These are phyloP conservation scores for Chrysemys picta DNA, from an alignment of 2,113 vertebrate species.

Conservation along the genomic window DNA sequence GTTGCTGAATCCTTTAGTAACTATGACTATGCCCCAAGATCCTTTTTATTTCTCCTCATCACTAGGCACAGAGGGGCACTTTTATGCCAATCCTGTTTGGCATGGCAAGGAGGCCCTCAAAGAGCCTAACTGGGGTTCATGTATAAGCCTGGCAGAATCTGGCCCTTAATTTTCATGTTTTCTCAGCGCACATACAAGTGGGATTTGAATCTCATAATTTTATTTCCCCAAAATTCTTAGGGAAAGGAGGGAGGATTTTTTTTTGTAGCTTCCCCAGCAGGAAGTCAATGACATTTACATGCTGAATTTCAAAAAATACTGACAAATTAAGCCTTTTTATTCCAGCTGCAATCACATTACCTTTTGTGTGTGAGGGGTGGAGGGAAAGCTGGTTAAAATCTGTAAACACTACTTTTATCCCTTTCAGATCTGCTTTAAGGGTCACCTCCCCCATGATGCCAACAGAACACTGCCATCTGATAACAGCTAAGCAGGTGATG, in stretches of 20 bases:
- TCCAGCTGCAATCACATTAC: background rate
- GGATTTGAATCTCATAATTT: background rate
- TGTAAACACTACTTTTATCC: background rate
- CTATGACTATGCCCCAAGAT: background rate
- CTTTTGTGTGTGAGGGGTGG: background rate
- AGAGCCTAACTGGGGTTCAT: background rate
- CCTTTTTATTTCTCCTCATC: background rate
- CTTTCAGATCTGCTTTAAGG: background rate
- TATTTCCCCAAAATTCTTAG: background rate
- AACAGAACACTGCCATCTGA: background rate
- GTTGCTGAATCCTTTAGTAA: background rate
- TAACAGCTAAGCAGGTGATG: background rate
- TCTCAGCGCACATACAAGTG: background rate
- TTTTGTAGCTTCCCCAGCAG: background rate
- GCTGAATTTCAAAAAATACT: background rate
- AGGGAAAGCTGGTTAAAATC: background rate
- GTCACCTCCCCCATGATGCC: background rate
- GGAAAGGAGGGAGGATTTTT: background rate
- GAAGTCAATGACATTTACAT: background rate
- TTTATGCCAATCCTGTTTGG: background rate
- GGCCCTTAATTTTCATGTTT: background rate
- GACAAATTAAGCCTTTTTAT: background rate
- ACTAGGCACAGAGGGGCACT: background rate
- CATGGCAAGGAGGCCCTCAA: background rate
- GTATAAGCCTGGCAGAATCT: background rate